Base-by-base conservation (phyloP, 2,113 vertebrate genomes). In the Erythrocercus mccallii region DNA sequence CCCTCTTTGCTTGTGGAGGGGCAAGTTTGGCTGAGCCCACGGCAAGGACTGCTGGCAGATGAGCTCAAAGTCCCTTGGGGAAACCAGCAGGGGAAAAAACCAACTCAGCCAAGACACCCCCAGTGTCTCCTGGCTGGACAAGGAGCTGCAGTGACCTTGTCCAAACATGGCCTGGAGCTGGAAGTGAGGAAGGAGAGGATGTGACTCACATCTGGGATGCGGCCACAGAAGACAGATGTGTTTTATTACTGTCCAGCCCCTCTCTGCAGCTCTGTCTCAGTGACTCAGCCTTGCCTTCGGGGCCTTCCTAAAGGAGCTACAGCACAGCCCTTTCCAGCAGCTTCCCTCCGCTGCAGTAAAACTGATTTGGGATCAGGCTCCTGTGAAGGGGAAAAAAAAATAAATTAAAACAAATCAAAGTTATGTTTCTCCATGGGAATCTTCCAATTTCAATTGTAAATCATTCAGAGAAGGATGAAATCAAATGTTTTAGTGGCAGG, bases 121-220 rank as follows among this genome's bases (percentile, higher is more conserved):
- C 20, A 0, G 4, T 6, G 5, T 45, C 24, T 47, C 62, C 45
- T 1, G 0, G 7, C 81, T 2, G 2, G 61, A 53, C 74, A 17
- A 72, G 74, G 74, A 83, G 76, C 86, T 65, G 71, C 78, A 50
- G 33, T 20, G 90, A 92, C 93, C 93, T 91, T 84, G 92, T 37
- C 69, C 22, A 5, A 35, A 50, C 66, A 33, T 38, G 35, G 68
- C 47, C 64, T 57, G 2, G 47, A 61, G 86, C 4, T 84, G 81
- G 78, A 37, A 87, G 69, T 5, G 69, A n/a, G 88, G 69, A 58
- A 64, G 6, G 3, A 70, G 72, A 88, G 94, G 94, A 94, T 88
- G 86, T 93, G 91, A 94, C 42, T 94, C 95, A 94, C 83, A 88
- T 31, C 71, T 95, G 94, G 92, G 95, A 77, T 10, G 66, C 5